These are phyloP conservation scores for Rhopalosiphum padi DNA, from an alignment of 1,140 invertebrate genomes.

Conservation along the genomic window DNA sequence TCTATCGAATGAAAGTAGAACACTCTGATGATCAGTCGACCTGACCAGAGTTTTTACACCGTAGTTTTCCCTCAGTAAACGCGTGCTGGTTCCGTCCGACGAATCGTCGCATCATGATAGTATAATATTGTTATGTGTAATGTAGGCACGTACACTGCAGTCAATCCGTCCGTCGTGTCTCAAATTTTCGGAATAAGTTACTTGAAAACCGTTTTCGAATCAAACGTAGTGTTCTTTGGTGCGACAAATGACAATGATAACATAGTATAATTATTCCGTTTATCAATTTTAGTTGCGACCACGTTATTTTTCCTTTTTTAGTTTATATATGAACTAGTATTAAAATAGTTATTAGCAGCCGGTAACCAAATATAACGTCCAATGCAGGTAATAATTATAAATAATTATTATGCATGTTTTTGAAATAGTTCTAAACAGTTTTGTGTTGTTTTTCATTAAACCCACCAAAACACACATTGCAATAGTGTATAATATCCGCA, in stretches of 20 bases:
- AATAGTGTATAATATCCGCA: neutral
- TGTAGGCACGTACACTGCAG: neutral
- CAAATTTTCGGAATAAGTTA: neutral
- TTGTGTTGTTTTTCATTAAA: neutral
- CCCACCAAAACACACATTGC: neutral
- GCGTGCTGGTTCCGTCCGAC: neutral
- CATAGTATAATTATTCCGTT: neutral
- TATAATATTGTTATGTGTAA: neutral
- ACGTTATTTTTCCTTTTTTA: neutral
- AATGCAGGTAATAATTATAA: constrained; percentile 32
- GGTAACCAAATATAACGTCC: neutral
- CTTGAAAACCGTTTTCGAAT: neutral
- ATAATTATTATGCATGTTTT: neutral
- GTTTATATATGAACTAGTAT: neutral
- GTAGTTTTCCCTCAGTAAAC: constrained; percentile 43
- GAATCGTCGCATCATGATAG: neutral
- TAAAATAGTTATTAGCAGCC: neutral
- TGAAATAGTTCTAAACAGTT: neutral
- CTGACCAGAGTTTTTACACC: constrained; percentile 24
- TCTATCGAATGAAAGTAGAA: constrained; percentile 51
- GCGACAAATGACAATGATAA: neutral
- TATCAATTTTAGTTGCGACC: neutral
- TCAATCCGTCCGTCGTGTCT: neutral
- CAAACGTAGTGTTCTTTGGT: neutral
- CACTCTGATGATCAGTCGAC: constrained; percentile 44